Base-by-base conservation (phyloP, 2,888 invertebrate species). In the Eupithecia subfuscata region DNA sequence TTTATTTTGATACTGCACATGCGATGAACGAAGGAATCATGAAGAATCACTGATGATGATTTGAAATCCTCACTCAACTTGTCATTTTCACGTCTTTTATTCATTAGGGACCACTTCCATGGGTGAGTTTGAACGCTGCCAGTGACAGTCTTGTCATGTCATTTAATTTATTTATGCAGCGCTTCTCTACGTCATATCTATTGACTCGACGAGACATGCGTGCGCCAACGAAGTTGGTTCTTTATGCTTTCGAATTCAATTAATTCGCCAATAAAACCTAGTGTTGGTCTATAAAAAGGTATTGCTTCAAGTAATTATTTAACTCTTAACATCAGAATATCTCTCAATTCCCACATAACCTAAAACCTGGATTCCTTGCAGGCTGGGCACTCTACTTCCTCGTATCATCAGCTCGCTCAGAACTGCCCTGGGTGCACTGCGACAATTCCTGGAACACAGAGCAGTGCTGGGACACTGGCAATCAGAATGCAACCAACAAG, bases 371-470 rank as follows among this genome's bases (percentile, higher is more conserved):
- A 5, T 63, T 63, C 16, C 14, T 63, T 68, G 34, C 82, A 95
- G 95, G 96, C 69, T 98, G 98, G 98, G 96, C 97, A 5, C 93
- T 98, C 81, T 97, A 97, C 94, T 98, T 97, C 93, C 95, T 98
- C 82, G 95, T 97, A 81, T 96, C 97, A 22, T 97, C 97, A 84
- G 95, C 96, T 65, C 95, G 95, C 0, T 92, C 95, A 0, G 96
- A 97, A 83, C 93, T 98, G 43, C 98, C 98, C 1, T 98, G 98
- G 98, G 92, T 97, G 73, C 96, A 96, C 82, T 98, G 98, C 87
- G 96, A 97, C 89, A 97, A 98, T 91, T 93, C 96, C 0, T 98
- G 97, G 97, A 98, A 98, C 92, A 97, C 97, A 0, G 95, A 95
- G 0, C 93, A 95, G 80, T 98, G 98, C 89, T 96, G 96, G 95